phyloP scores from a whole-genome alignment of 2,888 invertebrate genomes.

The Cataglyphis livida region DNA sequence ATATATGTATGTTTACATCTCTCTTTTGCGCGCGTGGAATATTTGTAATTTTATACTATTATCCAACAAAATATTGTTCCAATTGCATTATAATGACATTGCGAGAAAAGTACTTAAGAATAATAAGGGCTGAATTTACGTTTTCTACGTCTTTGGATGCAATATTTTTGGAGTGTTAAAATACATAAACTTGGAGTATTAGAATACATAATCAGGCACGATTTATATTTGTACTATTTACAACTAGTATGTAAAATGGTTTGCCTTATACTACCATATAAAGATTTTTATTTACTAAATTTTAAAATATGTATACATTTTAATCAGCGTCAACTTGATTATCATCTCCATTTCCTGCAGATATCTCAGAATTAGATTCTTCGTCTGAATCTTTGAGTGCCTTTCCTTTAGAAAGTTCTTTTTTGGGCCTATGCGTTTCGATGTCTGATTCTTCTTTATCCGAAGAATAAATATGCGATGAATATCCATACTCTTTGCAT shows the following conservation, averaged over 20 bases:
- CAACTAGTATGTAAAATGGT: not conserved
- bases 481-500: too few relatives aligned
- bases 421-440: constrained; percentile 91
- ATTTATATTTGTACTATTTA: constrained; percentile 1
- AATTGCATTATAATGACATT: constrained; percentile 56
- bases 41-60: constrained; percentile 75
- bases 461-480: constrained; percentile 92
- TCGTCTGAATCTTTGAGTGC: constrained; percentile 93
- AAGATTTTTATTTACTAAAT: constrained; percentile 31
- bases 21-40: constrained; percentile 19
- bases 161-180: not conserved
- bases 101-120: constrained; percentile 63
- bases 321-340: constrained; percentile 81
- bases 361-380: constrained; percentile 83
- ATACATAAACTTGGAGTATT: not conserved
- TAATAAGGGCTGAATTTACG: constrained; percentile 4
- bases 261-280: constrained; percentile 2
- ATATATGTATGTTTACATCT: constrained; percentile 33
- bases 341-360: constrained; percentile 85
- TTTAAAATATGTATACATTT: constrained; percentile 26
- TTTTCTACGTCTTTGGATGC: not conserved
- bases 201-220: not conserved
- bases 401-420: constrained; percentile 90
- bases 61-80: constrained; percentile 39
- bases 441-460: constrained; percentile 95